Percentiles rank a stretch among this genome's conserved stretches.
Evolutionary conservation across 92 coral and sea anemone genomes (phyloP).

Genomic region (Paramuricea clavata): DNA sequence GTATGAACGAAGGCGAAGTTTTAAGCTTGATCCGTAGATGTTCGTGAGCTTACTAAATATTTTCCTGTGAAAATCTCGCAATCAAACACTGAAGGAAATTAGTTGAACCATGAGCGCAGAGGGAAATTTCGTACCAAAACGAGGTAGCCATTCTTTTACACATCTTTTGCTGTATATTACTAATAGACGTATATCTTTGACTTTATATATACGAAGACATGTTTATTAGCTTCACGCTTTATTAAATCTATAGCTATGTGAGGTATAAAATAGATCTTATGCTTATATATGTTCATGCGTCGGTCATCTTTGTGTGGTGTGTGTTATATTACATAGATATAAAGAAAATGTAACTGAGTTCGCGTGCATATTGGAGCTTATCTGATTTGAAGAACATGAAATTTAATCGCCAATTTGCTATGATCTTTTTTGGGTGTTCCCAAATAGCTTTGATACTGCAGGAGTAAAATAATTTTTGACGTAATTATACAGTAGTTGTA

Average conservation of each 20-base stretch:
- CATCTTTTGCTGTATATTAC: not conserved
- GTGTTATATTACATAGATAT: too few species aligned
- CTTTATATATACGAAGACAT: not conserved
- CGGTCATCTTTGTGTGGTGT: not conserved
- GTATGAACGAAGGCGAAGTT: conserved; percentile 12
- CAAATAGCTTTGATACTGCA: not conserved
- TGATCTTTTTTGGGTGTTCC: conserved; percentile 40
- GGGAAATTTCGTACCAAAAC: conserved; percentile 9
- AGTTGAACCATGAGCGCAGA: not conserved
- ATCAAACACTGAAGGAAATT: not conserved
- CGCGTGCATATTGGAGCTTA: not conserved
- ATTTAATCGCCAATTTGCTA: conserved; percentile 12
- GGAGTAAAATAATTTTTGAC: not conserved
- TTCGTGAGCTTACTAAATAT: not conserved
- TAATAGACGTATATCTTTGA: not conserved
- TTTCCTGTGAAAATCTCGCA: not conserved
- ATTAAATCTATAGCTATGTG: conserved; percentile 11
- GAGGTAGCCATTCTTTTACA: not conserved
- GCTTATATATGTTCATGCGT: not conserved
- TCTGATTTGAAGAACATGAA: not conserved
- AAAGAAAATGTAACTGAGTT: too few species aligned
- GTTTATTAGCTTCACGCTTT: conserved; percentile 4
- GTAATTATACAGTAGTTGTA: not conserved
- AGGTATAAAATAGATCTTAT: not conserved
- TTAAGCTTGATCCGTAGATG: conserved; percentile 36